These are phyloP conservation scores for Acronicta alni DNA, from an alignment of 2,888 invertebrate genomes.

Conservation along the genomic window DNA sequence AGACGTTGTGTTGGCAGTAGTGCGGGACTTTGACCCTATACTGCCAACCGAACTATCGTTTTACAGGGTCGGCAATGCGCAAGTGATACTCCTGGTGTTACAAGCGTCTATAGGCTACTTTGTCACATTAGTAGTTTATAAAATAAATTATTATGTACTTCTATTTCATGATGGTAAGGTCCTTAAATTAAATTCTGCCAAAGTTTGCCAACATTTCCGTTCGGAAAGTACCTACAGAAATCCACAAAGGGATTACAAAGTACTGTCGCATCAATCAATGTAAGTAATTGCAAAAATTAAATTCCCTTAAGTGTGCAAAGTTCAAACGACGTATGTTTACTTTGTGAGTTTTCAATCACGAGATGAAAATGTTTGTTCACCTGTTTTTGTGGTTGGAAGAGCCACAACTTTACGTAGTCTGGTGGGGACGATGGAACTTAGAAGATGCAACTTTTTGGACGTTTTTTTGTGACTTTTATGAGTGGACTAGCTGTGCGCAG, in stretches of 20 bases:
- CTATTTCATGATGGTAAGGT: too few relatives aligned
- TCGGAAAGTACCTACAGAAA: slow-evolving; percentile 25
- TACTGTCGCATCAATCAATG: slow-evolving; percentile 66
- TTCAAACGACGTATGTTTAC: slow-evolving; percentile 29
- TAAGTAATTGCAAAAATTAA: slow-evolving; percentile 67
- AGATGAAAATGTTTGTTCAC: slow-evolving; percentile 33
- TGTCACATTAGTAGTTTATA: too few relatives aligned
- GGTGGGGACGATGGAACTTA: not conserved
- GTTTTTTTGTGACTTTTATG: too few relatives aligned
- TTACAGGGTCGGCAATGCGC: too few relatives aligned
- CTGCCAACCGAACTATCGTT: too few relatives aligned
- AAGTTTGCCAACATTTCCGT: slow-evolving; percentile 15
- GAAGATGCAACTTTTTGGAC: not conserved
- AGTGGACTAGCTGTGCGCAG: too few relatives aligned
- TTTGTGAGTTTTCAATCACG: slow-evolving; percentile 49
- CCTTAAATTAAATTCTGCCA: not conserved
- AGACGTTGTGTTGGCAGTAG: too few relatives aligned
- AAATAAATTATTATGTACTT: too few relatives aligned
- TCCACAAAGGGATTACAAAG: slow-evolving; percentile 52
- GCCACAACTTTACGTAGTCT: slow-evolving; percentile 11
- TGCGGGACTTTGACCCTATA: too few relatives aligned
- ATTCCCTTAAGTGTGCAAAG: slow-evolving; percentile 40
- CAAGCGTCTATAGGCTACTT: too few relatives aligned
- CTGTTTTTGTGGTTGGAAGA: slow-evolving; percentile 4
- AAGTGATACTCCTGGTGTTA: too few relatives aligned